Conservation (phyloP, 2,113 vertebrate genomes). For the Brachyhypopomus gauderio region DNA sequence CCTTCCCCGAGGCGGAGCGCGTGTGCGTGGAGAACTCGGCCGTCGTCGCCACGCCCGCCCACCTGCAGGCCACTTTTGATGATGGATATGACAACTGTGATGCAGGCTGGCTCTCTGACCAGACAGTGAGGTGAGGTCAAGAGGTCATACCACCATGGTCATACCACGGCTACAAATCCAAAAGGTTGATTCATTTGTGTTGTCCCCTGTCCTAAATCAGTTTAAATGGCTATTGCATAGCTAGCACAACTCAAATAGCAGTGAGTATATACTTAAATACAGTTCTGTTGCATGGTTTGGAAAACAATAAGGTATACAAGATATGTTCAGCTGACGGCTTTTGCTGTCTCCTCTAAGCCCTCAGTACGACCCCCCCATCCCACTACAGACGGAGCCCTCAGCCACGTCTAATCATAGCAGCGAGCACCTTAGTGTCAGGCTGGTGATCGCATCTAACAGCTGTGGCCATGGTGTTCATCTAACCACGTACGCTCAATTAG, state of each 20-base stretch:
- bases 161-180: neutral
- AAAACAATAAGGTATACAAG: conserved; percentile 5
- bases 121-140: conserved; percentile 83
- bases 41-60: conserved; percentile 79
- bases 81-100: conserved; percentile 97
- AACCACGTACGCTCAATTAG: conserved; percentile 15
- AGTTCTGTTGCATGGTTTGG: no score
- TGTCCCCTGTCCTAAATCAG: neutral
- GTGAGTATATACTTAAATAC: no score
- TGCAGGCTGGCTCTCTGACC: conserved; percentile 92
- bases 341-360: neutral
- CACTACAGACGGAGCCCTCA: neutral
- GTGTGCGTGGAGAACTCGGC: conserved; percentile 87
- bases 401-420: neutral
- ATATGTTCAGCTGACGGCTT: neutral
- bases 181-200: neutral
- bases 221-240: neutral
- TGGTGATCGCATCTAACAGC: conserved; percentile 19
- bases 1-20: conserved; percentile 80
- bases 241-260: neutral
- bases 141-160: neutral
- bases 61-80: conserved; percentile 90
- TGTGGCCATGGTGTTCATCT: neutral
- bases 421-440: conserved; percentile 18
- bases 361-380: neutral